A percentile compares a stretch with the other conserved stretches of the same genome.
phyloP scores from a whole-genome alignment of 2,797 vertebrate species.

The Diglossa cyanea region DNA sequence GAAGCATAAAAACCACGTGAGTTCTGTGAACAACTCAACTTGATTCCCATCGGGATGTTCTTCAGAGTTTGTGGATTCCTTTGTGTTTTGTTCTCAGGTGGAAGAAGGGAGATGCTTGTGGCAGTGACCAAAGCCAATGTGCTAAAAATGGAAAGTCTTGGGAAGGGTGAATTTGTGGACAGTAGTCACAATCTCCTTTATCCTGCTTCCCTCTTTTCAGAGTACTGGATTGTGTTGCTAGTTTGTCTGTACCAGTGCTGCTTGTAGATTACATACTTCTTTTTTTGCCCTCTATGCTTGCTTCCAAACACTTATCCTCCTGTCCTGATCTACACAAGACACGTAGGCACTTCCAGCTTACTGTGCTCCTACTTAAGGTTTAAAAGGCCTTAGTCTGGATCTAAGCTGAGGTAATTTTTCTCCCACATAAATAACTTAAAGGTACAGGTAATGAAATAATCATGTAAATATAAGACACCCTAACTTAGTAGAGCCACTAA shows the following conservation, averaged over 20 bases:
- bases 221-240: not conserved
- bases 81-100: not conserved
- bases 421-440: not conserved
- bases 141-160: not conserved
- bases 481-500: not conserved
- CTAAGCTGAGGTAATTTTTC: not conserved
- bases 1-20: not conserved
- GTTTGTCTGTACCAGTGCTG: not conserved
- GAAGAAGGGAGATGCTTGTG: not conserved
- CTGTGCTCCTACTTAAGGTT: not conserved
- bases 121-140: not conserved
- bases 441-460: not conserved
- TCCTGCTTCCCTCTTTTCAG: not conserved
- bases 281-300: not conserved
- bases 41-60: not conserved
- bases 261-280: not conserved
- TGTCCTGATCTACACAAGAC: not conserved
- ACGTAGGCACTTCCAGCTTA: not conserved
- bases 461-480: not conserved
- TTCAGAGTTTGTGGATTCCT: not conserved
- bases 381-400: not conserved
- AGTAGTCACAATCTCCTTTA: not conserved
- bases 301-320: not conserved
- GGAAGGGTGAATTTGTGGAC: not conserved
- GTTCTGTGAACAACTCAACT: not conserved